Evolutionary conservation across 2,797 vertebrate species (phyloP).

Genomic region (Sarcoramphus papa): DNA sequence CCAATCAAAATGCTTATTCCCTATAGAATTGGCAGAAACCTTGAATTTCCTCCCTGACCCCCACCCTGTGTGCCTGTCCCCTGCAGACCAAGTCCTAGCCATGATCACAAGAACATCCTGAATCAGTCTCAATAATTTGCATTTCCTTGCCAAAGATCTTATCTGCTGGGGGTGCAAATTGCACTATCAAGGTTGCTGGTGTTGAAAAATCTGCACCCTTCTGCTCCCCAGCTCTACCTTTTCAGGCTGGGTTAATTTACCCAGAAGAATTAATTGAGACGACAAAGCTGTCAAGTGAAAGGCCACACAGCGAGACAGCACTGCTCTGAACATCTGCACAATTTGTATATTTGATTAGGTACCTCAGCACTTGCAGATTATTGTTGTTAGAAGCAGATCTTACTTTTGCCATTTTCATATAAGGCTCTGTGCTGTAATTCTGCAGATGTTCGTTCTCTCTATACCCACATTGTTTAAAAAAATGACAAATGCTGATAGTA

Average conservation of each 20-base stretch:
- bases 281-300: background rate
- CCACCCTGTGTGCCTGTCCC: background rate
- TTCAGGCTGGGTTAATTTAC: background rate
- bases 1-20: background rate
- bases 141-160: constrained; percentile 42
- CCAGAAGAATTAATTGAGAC: background rate
- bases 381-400: background rate
- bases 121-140: background rate
- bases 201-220: background rate
- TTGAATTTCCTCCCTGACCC: background rate
- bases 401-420: background rate
- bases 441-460: background rate
- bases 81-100: background rate
- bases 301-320: background rate
- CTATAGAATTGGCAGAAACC: background rate
- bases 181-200: background rate
- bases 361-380: background rate
- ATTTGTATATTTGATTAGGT: background rate
- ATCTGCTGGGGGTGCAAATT: background rate
- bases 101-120: background rate
- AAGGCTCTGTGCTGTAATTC: background rate
- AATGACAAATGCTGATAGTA: background rate
- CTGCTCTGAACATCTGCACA: background rate
- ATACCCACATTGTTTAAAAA: background rate
- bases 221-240: background rate